These are phyloP conservation scores for Chelonus formosanus DNA, from an alignment of 2,888 invertebrate species.

Conservation along the genomic window DNA sequence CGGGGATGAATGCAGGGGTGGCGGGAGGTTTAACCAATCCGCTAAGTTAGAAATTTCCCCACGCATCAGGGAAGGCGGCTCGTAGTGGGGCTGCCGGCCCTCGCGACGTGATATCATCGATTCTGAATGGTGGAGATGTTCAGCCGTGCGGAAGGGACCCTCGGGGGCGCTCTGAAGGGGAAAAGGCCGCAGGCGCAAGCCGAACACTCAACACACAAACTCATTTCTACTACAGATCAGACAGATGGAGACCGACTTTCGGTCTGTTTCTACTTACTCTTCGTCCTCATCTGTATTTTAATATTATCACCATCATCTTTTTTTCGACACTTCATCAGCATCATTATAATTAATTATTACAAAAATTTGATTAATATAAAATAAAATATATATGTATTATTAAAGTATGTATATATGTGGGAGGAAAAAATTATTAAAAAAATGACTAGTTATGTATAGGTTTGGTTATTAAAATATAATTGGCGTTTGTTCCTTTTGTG, in stretches of 20 bases:
- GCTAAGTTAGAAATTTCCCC: constrained; percentile 25
- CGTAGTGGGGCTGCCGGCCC: constrained; percentile 42
- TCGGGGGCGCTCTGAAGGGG: constrained; percentile 59
- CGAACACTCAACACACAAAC: constrained; percentile 6
- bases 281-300: background rate
- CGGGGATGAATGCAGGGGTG: constrained; percentile 21
- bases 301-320: background rate
- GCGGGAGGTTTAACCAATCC: constrained; percentile 22
- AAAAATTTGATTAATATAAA: too few species aligned
- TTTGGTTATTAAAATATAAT: constrained; percentile 63
- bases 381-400: too few species aligned
- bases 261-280: background rate
- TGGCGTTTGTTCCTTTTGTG: constrained; percentile 62
- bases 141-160: constrained; percentile 64
- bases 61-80: constrained; percentile 44
- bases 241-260: constrained; percentile 52
- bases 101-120: constrained; percentile 60
- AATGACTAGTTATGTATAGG: constrained; percentile 1
- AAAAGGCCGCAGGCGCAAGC: constrained; percentile 31
- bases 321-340: too few species aligned
- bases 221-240: constrained; percentile 22
- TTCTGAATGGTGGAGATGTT: constrained; percentile 65
- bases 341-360: too few species aligned
- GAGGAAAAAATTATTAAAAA: background rate
- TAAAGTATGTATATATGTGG: too few species aligned